Base-by-base conservation (phyloP, 1,140 invertebrate species). In the Drosophila watanabei region DNA sequence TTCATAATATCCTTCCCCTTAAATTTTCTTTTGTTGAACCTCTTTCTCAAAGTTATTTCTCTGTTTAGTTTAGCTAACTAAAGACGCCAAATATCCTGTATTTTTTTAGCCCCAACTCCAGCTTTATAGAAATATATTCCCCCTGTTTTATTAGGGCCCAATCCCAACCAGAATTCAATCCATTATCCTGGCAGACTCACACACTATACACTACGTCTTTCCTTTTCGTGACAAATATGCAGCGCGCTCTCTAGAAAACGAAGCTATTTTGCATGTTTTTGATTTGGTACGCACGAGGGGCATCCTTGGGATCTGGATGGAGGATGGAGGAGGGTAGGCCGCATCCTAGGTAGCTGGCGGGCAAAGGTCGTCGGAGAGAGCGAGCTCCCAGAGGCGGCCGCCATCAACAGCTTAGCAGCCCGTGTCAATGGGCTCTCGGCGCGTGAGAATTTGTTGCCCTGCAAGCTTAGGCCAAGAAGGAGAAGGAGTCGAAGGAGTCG, bases 181-280 rank as follows among this genome's bases (percentile, higher is more conserved):
- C 73, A 79, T 81, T 85, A 81, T 73, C 78, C 59, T 20, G n/a
- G 58, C 54, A 16, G 20, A 4, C 20, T 8, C 28, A 45, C 28
- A 33, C 20, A 35, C 45, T 18, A 8, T 13, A 18, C 48, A 24
- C 24, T 24, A 24, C 45, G n/a, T 16, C 41, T 41, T 61, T 56
- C 30, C 68, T 18, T 48, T 57, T 45, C 49, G 45, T 90, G 85
- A 89, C 75, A 89, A 89, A 89, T 90, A 79, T 73, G 60, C 63
- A 69, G 33, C 20, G 32, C 39, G 20, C 28, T 37, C 56, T 30
- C 54, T 70, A 43, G 49, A 63, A 71, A 76, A 54, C 48, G 63
- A 81, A 89, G 81, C 73, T 90, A 80, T 80, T 86, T 89, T 86
- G 68, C 87, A 82, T 90, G 79, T 73, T 82, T 89, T 82, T 79